Conservation (phyloP, 2,797 vertebrate genomes). For the Cottoperca gobio region DNA sequence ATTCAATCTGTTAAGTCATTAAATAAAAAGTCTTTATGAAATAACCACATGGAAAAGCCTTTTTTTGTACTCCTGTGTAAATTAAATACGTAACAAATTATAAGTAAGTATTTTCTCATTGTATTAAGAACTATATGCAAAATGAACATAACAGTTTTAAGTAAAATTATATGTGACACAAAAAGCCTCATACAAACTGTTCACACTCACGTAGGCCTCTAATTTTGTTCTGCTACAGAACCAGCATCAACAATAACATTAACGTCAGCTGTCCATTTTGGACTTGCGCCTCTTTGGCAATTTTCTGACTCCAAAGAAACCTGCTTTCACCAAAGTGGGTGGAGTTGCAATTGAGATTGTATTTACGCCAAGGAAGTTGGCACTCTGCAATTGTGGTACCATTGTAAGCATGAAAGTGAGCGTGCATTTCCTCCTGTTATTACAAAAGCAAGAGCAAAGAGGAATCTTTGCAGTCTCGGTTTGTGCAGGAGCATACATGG, state of each 20-base stretch:
- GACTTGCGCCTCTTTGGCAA: conserved; percentile 1
- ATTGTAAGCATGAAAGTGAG: conserved; percentile 29
- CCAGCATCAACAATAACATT: neutral
- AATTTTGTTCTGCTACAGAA: conserved; percentile 3
- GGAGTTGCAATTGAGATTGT: conserved; percentile 29
- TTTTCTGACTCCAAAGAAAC: conserved; percentile 25
- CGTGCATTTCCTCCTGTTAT: neutral
- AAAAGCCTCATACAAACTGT: neutral
- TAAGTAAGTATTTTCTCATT: too few species aligned
- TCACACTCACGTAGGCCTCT: neutral
- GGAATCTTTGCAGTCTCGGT: neutral
- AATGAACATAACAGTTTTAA: too few species aligned
- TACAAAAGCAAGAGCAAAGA: conserved; percentile 3
- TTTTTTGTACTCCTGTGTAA: too few species aligned
- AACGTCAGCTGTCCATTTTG: conserved; percentile 23
- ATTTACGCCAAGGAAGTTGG: conserved; percentile 28
- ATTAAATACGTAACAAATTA: too few species aligned
- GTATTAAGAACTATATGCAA: too few species aligned
- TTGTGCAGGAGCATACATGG: neutral
- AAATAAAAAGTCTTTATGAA: too few species aligned
- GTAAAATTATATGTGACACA: neutral
- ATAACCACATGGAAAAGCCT: too few species aligned
- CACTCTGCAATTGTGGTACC: conserved; percentile 1
- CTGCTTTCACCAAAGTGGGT: conserved; percentile 24
- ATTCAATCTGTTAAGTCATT: too few species aligned